A percentile compares a stretch with the other conserved stretches of the same genome.
These are phyloP conservation scores for Montipora capricornis DNA, from an alignment of 64 coral and sea anemone species.

Conservation along the genomic window DNA sequence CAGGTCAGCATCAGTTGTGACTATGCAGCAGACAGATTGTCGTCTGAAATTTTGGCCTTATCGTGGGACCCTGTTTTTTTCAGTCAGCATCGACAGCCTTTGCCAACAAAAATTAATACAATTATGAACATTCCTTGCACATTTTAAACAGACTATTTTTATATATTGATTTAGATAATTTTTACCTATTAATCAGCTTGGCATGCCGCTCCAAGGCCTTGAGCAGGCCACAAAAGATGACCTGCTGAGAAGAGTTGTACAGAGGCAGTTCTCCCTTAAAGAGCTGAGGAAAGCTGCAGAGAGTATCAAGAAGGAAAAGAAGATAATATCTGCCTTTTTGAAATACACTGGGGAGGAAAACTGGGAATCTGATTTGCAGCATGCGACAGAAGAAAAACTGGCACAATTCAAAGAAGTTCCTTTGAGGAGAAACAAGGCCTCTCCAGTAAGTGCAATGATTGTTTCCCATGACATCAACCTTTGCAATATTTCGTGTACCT, in stretches of 20 bases:
- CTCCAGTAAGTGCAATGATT: neutral
- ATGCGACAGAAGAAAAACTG: constrained; percentile 54
- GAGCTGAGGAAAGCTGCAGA: neutral
- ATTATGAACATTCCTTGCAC: too few species aligned
- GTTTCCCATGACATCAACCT: too few species aligned
- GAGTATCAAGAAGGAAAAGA: constrained; percentile 21
- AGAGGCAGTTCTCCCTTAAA: neutral
- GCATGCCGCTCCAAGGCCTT: constrained; percentile 46
- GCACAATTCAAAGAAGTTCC: constrained; percentile 48
- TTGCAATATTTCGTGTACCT: too few species aligned
- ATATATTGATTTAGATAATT: too few species aligned
- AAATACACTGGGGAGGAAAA: neutral
- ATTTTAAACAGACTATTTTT: too few species aligned
- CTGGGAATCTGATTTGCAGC: constrained; percentile 32
- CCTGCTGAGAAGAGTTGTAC: neutral
- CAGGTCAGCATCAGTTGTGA: neutral
- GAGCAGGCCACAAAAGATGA: constrained; percentile 22
- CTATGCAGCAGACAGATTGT: too few species aligned
- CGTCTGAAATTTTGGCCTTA: too few species aligned
- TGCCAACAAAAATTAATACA: too few species aligned
- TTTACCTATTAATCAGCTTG: neutral
- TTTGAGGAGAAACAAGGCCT: neutral
- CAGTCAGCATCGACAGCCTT: too few species aligned
- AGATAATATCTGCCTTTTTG: neutral
- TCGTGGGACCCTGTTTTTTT: too few species aligned